Percentiles rank a stretch among this genome's conserved stretches.
These are phyloP conservation scores for Catalaphyllia jardinei DNA, from an alignment of 64 coral and sea anemone genomes.

Conservation along the genomic window DNA sequence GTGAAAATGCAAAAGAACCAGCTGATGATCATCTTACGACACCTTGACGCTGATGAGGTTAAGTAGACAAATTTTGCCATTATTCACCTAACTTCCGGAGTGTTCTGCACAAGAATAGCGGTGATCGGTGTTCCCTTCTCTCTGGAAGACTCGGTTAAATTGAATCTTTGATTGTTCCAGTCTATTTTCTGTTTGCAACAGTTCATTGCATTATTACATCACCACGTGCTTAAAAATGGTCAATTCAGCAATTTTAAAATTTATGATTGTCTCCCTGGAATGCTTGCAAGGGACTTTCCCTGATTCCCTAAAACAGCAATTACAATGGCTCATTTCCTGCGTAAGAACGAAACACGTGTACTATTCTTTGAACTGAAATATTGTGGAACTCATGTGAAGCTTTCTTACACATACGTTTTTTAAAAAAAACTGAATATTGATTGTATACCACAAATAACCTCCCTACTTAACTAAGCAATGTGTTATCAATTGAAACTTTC, in stretches of 20 bases:
- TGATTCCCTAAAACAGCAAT: neutral
- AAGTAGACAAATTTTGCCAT: neutral
- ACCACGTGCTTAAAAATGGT: neutral
- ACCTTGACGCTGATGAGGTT: neutral
- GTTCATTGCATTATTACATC: neutral
- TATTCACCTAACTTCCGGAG: neutral
- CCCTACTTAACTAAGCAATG: neutral
- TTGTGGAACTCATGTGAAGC: neutral
- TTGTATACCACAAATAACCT: constrained; percentile 21
- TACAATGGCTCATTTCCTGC: neutral
- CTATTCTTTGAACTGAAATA: neutral
- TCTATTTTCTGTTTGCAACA: neutral
- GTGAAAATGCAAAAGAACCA: no score
- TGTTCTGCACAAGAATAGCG: neutral
- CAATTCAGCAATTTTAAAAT: neutral
- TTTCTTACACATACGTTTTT: neutral
- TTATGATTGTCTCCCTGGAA: neutral
- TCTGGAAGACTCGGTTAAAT: neutral
- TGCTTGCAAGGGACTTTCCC: neutral
- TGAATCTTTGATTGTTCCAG: neutral
- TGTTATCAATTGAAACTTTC: neutral
- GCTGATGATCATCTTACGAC: no score
- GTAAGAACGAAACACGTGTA: neutral
- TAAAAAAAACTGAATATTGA: neutral
- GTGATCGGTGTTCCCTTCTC: neutral